These are phyloP conservation scores for Lacanobia wlatinum DNA, from an alignment of 2,888 invertebrate genomes.

Conservation along the genomic window DNA sequence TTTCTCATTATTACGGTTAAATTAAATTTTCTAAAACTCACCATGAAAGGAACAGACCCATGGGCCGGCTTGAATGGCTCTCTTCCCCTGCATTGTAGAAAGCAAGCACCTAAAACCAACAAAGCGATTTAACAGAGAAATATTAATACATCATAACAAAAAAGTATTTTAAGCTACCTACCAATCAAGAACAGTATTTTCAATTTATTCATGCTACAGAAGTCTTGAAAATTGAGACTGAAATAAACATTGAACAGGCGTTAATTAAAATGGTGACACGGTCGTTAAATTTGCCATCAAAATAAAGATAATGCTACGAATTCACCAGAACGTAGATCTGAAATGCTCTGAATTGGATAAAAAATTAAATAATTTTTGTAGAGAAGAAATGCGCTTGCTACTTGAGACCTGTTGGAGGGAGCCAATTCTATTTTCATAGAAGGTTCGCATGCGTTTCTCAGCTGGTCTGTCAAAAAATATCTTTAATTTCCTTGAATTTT, in stretches of 20 bases:
- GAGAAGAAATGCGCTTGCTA: not conserved
- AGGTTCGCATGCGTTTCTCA: no score
- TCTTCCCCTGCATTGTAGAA: constrained; percentile 68
- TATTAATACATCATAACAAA: constrained; percentile 5
- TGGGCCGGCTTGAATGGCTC: constrained; percentile 76
- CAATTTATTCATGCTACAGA: constrained; percentile 73
- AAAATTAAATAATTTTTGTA: not conserved
- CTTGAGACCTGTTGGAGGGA: no score
- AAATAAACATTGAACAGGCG: constrained; percentile 50
- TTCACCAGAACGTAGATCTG: constrained; percentile 25
- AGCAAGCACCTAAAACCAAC: constrained; percentile 61
- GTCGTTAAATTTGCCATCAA: constrained; percentile 62
- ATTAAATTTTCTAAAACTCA: constrained; percentile 67
- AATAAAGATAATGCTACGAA: constrained; percentile 54
- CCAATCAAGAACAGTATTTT: constrained; percentile 69
- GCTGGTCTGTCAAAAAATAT: no score
- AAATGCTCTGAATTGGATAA: constrained; percentile 9
- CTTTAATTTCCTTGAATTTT: no score
- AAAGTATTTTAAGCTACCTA: constrained; percentile 63
- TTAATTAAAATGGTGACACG: constrained; percentile 62
- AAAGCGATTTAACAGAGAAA: constrained; percentile 29
- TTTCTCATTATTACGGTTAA: no score
- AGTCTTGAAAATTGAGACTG: constrained; percentile 40
- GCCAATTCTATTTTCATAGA: no score
- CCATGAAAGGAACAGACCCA: constrained; percentile 77